Conservation (phyloP, 2,113 vertebrate genomes). For the Hiodon tergisus region DNA sequence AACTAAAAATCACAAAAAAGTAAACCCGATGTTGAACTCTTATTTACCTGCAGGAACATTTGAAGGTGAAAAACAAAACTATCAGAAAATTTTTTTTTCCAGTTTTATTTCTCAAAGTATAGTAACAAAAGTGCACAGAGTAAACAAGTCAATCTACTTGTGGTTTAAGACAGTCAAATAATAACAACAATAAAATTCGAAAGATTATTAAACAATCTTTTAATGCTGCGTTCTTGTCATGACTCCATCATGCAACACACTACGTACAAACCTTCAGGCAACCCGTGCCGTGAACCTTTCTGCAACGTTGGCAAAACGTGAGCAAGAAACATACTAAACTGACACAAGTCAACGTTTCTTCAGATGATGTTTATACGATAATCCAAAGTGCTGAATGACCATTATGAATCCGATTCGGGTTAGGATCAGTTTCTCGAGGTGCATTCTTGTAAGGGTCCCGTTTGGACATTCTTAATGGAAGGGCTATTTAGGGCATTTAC, state of each 20-base stretch:
- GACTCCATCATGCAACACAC: constrained; percentile 71
- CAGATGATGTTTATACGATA: constrained; percentile 54
- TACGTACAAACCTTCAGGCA: constrained; percentile 72
- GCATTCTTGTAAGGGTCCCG: constrained; percentile 41
- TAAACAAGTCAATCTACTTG: constrained; percentile 35
- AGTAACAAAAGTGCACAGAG: constrained; percentile 56
- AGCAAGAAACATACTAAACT: constrained; percentile 43
- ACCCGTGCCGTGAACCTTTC: constrained; percentile 77
- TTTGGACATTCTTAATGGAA: constrained; percentile 64
- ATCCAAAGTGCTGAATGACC: constrained; percentile 64
- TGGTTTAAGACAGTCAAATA: constrained; percentile 37
- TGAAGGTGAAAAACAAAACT: too few relatives aligned
- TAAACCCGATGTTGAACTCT: background rate
- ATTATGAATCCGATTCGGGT: constrained; percentile 38
- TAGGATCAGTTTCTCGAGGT: constrained; percentile 42
- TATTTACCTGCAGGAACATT: background rate
- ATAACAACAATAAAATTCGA: constrained; percentile 50
- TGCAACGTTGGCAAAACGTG: constrained; percentile 55
- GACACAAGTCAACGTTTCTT: constrained; percentile 54
- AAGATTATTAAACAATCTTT: constrained; percentile 70
- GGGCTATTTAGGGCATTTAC: constrained; percentile 22
- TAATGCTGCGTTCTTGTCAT: constrained; percentile 60
- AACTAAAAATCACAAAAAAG: background rate
- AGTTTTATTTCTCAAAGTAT: constrained; percentile 55
- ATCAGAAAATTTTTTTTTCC: background rate